phyloP scores from a whole-genome alignment of 1,140 invertebrate species.

The Antheraea pernyi region DNA sequence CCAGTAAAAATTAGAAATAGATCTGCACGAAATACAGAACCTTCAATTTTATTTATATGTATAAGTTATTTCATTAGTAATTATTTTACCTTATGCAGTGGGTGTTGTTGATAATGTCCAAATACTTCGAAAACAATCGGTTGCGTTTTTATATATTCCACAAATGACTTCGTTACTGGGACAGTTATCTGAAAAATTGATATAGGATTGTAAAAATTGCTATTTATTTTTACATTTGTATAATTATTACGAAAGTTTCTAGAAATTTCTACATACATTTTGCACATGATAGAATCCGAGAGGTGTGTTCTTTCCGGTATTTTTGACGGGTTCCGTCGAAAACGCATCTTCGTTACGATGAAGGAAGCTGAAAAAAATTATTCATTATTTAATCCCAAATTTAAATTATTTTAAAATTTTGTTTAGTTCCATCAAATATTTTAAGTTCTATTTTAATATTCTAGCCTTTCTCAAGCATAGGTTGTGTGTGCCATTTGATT shows the following conservation, averaged over 20 bases:
- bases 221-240: not conserved
- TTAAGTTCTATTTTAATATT: not conserved
- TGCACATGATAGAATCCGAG: constrained; percentile 99
- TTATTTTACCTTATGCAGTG: constrained; percentile 86
- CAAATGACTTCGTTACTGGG: constrained; percentile 96
- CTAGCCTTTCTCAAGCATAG: not conserved
- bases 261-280: constrained; percentile 85
- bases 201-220: constrained; percentile 27
- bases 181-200: constrained; percentile 92
- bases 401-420: not conserved
- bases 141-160: constrained; percentile 98
- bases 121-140: constrained; percentile 99
- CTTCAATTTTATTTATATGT: too few species aligned
- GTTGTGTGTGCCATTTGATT: too few species aligned
- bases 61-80: too few species aligned
- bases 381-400: not conserved
- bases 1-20: too few species aligned
- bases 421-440: not conserved
- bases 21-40: too few species aligned
- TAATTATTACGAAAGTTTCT: not conserved
- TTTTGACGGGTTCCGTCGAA: constrained; percentile 98
- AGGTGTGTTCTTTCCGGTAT: constrained; percentile 95
- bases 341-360: constrained; percentile 99
- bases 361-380: constrained; percentile 87
- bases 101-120: constrained; percentile 98